phyloP scores from a whole-genome alignment of 2,113 vertebrate species.

The Chloroceryle aenea region DNA sequence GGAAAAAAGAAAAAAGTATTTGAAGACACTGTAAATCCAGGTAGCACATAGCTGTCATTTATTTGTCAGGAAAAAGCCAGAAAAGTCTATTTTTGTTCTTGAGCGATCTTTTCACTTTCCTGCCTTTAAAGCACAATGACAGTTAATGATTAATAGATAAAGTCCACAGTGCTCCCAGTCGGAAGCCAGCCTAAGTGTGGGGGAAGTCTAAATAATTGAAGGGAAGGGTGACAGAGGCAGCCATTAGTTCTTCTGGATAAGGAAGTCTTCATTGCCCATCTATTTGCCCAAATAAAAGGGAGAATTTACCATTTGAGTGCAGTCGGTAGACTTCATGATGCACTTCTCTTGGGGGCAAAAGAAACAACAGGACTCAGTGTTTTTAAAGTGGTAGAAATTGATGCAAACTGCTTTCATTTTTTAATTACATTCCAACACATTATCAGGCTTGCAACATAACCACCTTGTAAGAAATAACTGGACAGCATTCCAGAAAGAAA shows the following conservation, averaged over 20 bases:
- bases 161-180: constrained; percentile 54
- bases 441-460: background rate
- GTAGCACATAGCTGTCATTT: background rate
- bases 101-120: background rate
- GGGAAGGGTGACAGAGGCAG: constrained; percentile 55
- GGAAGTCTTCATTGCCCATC: constrained; percentile 52
- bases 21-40: background rate
- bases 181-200: constrained; percentile 44
- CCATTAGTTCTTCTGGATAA: constrained; percentile 53
- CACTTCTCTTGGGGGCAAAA: background rate
- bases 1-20: background rate
- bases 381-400: background rate
- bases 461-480: background rate
- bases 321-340: background rate
- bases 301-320: background rate
- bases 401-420: background rate
- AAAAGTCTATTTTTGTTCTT: constrained; percentile 39
- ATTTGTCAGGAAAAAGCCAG: background rate
- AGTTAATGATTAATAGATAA: constrained; percentile 74
- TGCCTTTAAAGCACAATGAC: constrained; percentile 48
- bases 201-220: constrained; percentile 75
- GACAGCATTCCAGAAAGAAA: background rate
- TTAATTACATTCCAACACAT: background rate
- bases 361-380: background rate
- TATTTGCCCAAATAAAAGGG: constrained; percentile 36